Percentiles rank a stretch among this genome's conserved stretches.
Conservation (phyloP, 2,797 vertebrate species). For the Salarias fasciatus region DNA sequence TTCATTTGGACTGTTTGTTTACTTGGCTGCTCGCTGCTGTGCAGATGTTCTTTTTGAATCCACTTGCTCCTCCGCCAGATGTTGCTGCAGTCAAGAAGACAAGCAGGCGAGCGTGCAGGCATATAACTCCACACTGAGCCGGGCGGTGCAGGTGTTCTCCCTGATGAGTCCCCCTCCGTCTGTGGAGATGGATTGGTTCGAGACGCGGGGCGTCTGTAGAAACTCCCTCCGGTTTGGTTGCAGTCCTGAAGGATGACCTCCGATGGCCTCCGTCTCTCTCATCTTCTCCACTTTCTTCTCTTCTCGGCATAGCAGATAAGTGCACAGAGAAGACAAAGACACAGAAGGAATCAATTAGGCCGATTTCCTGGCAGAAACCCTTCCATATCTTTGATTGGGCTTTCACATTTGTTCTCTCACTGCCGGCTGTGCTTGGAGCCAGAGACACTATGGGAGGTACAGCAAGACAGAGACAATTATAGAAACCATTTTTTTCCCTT, state of each 20-base stretch:
- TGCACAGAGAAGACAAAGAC: conserved; percentile 47
- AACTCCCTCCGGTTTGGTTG: conserved; percentile 37
- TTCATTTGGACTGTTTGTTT: conserved; percentile 61
- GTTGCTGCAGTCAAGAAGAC: conserved; percentile 58
- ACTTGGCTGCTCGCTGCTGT: conserved; percentile 63
- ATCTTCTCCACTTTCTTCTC: conserved; percentile 3
- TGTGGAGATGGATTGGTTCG: conserved; percentile 49
- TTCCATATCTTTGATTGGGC: conserved; percentile 59
- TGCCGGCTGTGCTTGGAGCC: conserved; percentile 52
- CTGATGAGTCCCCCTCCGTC: conserved; percentile 46
- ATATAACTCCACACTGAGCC: conserved; percentile 31
- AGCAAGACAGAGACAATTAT: conserved; percentile 56
- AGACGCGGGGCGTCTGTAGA: conserved; percentile 39
- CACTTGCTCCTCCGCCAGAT: conserved; percentile 68
- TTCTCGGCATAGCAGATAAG: conserved; percentile 35
- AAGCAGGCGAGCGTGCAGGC: conserved; percentile 33
- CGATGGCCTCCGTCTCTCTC: conserved; percentile 26
- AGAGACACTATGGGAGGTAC: conserved; percentile 40
- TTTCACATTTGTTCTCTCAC: conserved; percentile 57
- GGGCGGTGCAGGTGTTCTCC: conserved; percentile 71
- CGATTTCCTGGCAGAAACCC: conserved; percentile 53
- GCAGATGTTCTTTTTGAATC: conserved; percentile 71
- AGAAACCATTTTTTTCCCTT: conserved; percentile 16
- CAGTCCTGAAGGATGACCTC: conserved; percentile 51
- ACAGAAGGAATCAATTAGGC: conserved; percentile 76